phyloP scores from a whole-genome alignment of 2,113 vertebrate species.

The Pseudopodoces humilis region DNA sequence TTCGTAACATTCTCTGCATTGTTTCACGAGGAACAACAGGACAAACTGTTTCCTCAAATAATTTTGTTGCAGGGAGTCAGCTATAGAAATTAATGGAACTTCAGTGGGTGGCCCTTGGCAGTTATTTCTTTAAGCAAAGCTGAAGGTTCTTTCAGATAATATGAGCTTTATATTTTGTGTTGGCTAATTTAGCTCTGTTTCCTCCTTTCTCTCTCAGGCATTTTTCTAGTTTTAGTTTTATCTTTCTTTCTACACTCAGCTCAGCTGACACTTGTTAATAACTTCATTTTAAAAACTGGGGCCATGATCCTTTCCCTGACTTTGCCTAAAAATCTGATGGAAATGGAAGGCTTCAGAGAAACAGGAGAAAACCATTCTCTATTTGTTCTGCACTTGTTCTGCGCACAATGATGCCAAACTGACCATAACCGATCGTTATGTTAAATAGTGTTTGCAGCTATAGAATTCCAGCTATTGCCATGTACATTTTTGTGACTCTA shows the following conservation, averaged over 20 bases:
- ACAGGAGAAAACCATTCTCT: not conserved
- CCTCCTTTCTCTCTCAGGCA: not conserved
- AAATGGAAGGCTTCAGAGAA: not conserved
- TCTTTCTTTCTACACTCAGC: not conserved
- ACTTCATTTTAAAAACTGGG: not conserved
- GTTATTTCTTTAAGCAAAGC: not conserved
- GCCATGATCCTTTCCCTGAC: not conserved
- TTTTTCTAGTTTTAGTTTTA: not conserved
- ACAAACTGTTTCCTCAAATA: not conserved
- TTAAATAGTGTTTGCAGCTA: not conserved
- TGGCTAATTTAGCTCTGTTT: not conserved
- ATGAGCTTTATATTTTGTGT: not conserved
- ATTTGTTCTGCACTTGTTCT: not conserved
- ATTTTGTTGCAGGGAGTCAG: not conserved
- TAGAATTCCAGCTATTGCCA: not conserved
- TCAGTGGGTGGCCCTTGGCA: not conserved
- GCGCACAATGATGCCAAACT: not conserved
- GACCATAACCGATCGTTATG: not conserved
- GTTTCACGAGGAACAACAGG: not conserved
- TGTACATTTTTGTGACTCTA: not conserved
- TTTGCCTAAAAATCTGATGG: not conserved
- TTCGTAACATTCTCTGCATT: constrained; percentile 19
- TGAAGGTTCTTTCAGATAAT: not conserved
- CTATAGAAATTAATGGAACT: not conserved
- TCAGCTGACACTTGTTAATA: not conserved